phyloP scores from a whole-genome alignment of 2,888 invertebrate genomes.

The Chydorus sphaericus region DNA sequence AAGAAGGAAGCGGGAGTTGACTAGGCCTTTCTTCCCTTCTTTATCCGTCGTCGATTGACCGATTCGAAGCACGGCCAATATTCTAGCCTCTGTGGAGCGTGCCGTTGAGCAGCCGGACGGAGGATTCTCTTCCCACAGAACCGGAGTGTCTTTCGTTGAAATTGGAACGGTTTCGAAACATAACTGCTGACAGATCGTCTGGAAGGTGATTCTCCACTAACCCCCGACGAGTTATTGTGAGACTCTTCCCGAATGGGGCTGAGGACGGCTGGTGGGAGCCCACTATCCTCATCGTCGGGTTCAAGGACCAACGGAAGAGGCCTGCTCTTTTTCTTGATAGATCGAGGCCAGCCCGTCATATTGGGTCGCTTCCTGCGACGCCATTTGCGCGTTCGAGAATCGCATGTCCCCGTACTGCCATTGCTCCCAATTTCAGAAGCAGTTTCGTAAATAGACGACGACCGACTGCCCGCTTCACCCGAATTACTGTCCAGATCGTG shows the following conservation, averaged over 20 bases:
- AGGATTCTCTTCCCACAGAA: constrained; percentile 12
- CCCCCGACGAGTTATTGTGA: background rate
- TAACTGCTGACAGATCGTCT: background rate
- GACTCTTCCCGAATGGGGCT: constrained; percentile 9
- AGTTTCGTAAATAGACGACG: constrained; percentile 7
- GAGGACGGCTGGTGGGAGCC: background rate
- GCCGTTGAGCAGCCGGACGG: constrained; percentile 5
- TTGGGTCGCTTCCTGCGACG: constrained; percentile 35
- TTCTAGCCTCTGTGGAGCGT: constrained; percentile 11
- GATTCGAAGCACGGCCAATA: constrained; percentile 11
- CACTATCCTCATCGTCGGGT: background rate
- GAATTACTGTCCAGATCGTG: background rate
- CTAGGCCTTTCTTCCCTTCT: too few species aligned
- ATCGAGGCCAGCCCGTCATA: constrained; percentile 63
- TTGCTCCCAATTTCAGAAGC: constrained; percentile 12
- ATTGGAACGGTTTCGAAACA: constrained; percentile 10
- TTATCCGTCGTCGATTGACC: too few species aligned
- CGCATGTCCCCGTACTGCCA: background rate
- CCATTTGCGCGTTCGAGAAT: background rate
- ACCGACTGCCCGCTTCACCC: background rate
- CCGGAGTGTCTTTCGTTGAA: constrained; percentile 4
- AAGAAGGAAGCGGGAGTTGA: too few species aligned
- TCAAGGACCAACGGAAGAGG: background rate
- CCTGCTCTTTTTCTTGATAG: constrained; percentile 3
- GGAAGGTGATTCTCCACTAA: background rate